Percentiles rank a stretch among this genome's conserved stretches.
These are phyloP conservation scores for Sinohyriopsis cumingii DNA, from an alignment of 2,888 invertebrate genomes.

Conservation along the genomic window DNA sequence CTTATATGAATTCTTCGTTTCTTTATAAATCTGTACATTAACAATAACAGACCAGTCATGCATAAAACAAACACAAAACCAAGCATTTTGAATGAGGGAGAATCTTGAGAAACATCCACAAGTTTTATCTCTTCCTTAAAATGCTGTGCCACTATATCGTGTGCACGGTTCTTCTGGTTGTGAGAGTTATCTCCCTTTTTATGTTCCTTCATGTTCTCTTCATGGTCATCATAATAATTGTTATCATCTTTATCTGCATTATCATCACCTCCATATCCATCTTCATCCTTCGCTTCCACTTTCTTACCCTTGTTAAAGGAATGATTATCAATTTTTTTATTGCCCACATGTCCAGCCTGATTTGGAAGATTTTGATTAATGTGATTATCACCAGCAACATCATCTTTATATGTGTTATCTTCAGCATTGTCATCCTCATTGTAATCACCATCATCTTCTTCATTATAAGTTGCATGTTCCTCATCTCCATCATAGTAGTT, in stretches of 20 bases:
- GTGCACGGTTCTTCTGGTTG: not conserved
- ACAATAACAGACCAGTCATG: constrained; percentile 46
- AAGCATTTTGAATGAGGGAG: constrained; percentile 26
- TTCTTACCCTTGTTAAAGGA: constrained; percentile 40
- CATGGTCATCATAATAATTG: constrained; percentile 5
- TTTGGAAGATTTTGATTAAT: constrained; percentile 29
- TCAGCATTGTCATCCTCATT: constrained; percentile 33
- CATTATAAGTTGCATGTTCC: constrained; percentile 39
- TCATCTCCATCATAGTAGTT: constrained; percentile 27
- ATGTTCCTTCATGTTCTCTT: constrained; percentile 13
- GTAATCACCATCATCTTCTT: constrained; percentile 45
- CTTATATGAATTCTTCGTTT: constrained; percentile 55
- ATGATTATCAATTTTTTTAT: constrained; percentile 26
- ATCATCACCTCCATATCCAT: constrained; percentile 45
- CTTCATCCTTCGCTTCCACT: constrained; percentile 32
- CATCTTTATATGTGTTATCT: constrained; percentile 38
- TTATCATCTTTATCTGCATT: constrained; percentile 4
- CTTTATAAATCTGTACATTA: constrained; percentile 59
- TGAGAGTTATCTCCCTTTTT: constrained; percentile 9
- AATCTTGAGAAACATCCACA: constrained; percentile 2
- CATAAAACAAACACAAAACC: constrained; percentile 44
- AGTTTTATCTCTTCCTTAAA: constrained; percentile 6
- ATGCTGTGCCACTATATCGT: constrained; percentile 2
- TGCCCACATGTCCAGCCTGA: constrained; percentile 17
- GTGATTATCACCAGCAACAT: constrained; percentile 28